Evolutionary conservation across 2,113 vertebrate species (phyloP).

Genomic region (Barbus barbus): DNA sequence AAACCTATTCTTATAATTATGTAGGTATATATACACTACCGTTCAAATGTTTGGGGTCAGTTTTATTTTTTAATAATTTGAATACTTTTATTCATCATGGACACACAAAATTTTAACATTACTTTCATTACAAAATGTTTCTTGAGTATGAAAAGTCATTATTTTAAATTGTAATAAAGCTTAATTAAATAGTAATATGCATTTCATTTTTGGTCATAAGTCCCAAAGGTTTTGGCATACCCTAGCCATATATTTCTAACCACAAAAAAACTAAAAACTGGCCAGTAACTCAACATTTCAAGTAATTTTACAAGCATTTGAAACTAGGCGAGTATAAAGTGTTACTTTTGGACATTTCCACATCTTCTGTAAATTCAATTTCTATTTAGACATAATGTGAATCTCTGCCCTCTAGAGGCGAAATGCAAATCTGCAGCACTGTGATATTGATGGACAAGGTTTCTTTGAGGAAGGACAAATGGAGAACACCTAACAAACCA

Average conservation of each 20-base stretch:
- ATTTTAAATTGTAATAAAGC: too few relatives aligned
- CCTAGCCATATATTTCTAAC: neutral
- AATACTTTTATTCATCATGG: too few relatives aligned
- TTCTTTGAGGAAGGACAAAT: neutral
- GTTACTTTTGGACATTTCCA: neutral
- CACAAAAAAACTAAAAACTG: neutral
- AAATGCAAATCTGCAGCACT: too few relatives aligned
- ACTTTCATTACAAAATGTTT: neutral
- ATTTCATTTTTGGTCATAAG: neutral
- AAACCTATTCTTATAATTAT: too few relatives aligned
- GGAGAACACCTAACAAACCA: neutral
- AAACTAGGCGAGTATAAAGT: neutral
- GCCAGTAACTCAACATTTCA: neutral
- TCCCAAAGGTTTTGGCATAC: neutral
- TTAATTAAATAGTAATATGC: neutral
- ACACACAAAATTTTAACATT: neutral
- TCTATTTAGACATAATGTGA: neutral
- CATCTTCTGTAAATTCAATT: neutral
- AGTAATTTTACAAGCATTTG: neutral
- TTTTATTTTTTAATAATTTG: too few relatives aligned
- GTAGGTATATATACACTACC: too few relatives aligned
- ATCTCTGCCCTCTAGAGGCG: too few relatives aligned
- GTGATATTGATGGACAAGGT: neutral
- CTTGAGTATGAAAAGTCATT: too few relatives aligned
- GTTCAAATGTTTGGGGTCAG: too few relatives aligned